Conservation (phyloP, 2,113 vertebrate species). For the Protobothrops flavoviridis region DNA sequence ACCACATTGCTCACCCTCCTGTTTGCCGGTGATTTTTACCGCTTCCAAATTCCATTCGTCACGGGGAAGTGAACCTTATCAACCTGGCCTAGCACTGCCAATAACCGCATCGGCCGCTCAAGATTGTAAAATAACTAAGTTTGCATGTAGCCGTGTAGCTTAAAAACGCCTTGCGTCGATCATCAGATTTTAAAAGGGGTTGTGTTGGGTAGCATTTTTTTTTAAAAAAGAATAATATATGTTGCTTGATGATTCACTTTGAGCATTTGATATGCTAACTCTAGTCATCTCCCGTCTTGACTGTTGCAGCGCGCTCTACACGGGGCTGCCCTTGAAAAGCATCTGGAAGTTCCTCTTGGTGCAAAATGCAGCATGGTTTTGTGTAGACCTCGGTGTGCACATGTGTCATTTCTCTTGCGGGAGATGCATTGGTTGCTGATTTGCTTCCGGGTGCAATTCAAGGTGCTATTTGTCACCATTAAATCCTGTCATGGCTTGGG, state of each 20-base stretch:
- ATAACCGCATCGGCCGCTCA: not conserved
- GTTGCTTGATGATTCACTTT: slow-evolving; percentile 52
- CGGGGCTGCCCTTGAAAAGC: too few relatives aligned
- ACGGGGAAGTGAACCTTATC: not conserved
- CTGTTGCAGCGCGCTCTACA: too few relatives aligned
- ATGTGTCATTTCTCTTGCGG: too few relatives aligned
- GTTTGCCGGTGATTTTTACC: not conserved
- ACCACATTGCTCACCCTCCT: not conserved
- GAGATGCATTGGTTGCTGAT: too few relatives aligned
- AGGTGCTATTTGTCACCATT: too few relatives aligned
- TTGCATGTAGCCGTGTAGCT: not conserved
- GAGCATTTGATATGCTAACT: slow-evolving; percentile 13
- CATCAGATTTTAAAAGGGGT: slow-evolving; percentile 16
- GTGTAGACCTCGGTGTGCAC: too few relatives aligned
- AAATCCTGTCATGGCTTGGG: too few relatives aligned
- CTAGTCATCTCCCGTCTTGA: too few relatives aligned
- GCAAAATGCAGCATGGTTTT: too few relatives aligned
- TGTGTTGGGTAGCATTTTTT: too few relatives aligned
- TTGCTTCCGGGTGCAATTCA: too few relatives aligned
- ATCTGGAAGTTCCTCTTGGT: too few relatives aligned
- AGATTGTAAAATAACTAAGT: not conserved
- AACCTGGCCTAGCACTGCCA: not conserved
- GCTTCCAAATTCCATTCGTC: not conserved
- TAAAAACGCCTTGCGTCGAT: slow-evolving; percentile 14
- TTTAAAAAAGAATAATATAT: not conserved